Evolutionary conservation across 2,797 vertebrate species (phyloP), one percentile per base, ranked within the genome.

Genomic region (Protosalanx chinensis): DNA sequence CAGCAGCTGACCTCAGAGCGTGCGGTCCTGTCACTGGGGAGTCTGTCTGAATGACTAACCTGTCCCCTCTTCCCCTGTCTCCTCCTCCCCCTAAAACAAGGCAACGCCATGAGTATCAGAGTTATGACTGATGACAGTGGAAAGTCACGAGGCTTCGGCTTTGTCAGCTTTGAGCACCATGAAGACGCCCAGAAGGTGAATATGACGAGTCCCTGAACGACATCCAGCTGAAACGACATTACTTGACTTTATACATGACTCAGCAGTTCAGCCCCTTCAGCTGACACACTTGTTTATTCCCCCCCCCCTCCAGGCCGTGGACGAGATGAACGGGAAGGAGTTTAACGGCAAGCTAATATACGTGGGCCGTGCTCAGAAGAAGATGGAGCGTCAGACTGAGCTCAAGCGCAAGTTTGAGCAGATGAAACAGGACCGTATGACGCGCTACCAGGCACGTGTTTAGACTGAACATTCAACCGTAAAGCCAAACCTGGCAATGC

Each of bases 401-500:
- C 96, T 99, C 53, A 99, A 99, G 79, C 95, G 96, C 86, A 99
- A 98, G 89, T 98, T 98, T 90, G 97, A 99, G 77, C 97, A 98
- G 90, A 98, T 99, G 97, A 99, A 99, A 85, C 97, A 99, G 88
- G 97, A 99, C 84, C 94, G 97, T 81, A 98, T 99, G 94, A 99
- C 96, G 81, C 96, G 97, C 93, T 98, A 98, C 87, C 96, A 99
- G 95, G 97, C 98, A 32, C 0, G 7, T 65, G 59, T 3, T 71
- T 35, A 29, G 41, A 46, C 15, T 10, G 1, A 0, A 3, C 10
- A 32, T 13, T 57, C 49, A 35, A 29, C 12, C 27, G 6, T 32
- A 10, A 3, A 27, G 46, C 29, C 29, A 30, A 67, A 4, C 6
- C 27, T 1, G 60, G 66, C 8, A 32, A 64, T 33, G 88, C 89